phyloP scores from a whole-genome alignment of 2,113 vertebrate genomes.

The Enhydra lutris region DNA sequence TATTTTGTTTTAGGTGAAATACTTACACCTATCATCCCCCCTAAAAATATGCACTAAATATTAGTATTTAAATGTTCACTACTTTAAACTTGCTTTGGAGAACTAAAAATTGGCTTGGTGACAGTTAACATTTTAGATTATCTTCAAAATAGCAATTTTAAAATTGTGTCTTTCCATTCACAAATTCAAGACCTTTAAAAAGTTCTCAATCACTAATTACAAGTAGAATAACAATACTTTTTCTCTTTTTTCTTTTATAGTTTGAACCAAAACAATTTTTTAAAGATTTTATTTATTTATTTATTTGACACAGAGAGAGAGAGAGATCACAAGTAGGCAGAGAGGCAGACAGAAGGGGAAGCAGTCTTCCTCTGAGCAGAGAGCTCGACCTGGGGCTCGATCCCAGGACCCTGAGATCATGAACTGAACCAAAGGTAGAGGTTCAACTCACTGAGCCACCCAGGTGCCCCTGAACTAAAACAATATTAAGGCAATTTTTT shows the following conservation, averaged over 20 bases:
- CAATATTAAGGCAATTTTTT: not conserved
- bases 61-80: conserved; percentile 61
- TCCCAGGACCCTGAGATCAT: too few relatives aligned
- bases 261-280: not conserved
- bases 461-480: not conserved
- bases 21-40: not conserved
- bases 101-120: not conserved
- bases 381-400: too few relatives aligned
- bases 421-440: too few relatives aligned
- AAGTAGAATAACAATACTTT: not conserved
- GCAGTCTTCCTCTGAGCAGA: too few relatives aligned
- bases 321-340: too few relatives aligned
- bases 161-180: not conserved
- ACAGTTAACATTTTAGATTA: conserved; percentile 18
- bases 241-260: not conserved
- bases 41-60: conserved; percentile 52
- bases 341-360: too few relatives aligned
- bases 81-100: conserved; percentile 43
- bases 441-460: too few relatives aligned
- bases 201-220: not conserved
- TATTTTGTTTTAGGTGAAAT: conserved; percentile 51
- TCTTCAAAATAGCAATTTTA: conserved; percentile 10
- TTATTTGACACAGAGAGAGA: too few relatives aligned
- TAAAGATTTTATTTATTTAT: too few relatives aligned
- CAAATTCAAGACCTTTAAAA: not conserved